Conservation (phyloP, 2,797 vertebrate species). For the Tenualosa ilisha region DNA sequence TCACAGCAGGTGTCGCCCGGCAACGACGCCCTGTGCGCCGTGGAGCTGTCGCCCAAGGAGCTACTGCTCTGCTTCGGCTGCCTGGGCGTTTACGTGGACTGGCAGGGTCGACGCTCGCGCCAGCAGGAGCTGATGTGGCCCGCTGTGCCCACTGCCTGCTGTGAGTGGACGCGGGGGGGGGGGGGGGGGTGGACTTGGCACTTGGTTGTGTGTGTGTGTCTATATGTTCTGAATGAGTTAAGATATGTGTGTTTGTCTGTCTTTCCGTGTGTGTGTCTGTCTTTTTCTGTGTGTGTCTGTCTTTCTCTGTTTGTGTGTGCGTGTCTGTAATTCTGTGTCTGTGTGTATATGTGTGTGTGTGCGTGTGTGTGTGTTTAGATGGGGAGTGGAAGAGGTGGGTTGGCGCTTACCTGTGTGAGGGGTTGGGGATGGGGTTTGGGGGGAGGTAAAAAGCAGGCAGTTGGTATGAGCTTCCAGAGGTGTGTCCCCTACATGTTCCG, state of each 20-base stretch:
- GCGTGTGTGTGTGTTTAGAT: neutral
- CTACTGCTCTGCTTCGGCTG: constrained; percentile 96
- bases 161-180: constrained; percentile 75
- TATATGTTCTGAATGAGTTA: neutral
- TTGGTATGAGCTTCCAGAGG: neutral
- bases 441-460: neutral
- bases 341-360: neutral
- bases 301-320: neutral
- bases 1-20: constrained; percentile 77
- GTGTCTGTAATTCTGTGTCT: neutral
- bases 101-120: constrained; percentile 92
- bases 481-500: constrained; percentile 19
- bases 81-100: constrained; percentile 96
- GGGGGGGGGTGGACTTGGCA: neutral
- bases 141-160: constrained; percentile 86
- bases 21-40: constrained; percentile 86
- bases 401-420: neutral
- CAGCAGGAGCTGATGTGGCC: constrained; percentile 99
- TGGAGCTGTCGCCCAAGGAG: constrained; percentile 97
- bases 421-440: neutral
- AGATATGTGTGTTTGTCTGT: neutral
- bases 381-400: neutral
- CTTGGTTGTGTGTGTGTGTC: neutral
- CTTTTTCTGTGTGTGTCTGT: neutral
- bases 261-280: neutral